Conservation (phyloP, 1,140 invertebrate genomes). For the Lasioglossum albipes region DNA sequence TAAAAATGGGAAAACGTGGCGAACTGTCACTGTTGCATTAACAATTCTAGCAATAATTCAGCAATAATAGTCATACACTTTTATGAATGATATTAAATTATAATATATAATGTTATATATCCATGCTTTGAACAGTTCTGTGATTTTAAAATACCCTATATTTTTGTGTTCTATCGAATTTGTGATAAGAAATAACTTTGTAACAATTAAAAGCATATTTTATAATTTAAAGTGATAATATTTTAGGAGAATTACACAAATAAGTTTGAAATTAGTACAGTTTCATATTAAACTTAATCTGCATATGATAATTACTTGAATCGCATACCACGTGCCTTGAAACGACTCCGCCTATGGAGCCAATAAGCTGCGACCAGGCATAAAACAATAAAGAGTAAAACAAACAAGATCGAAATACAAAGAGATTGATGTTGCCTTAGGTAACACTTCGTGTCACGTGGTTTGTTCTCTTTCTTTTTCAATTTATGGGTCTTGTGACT, state of each 20-base stretch:
- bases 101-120: too few relatives aligned
- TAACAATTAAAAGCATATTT: too few relatives aligned
- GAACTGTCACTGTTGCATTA: too few relatives aligned
- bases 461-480: constrained; percentile 16
- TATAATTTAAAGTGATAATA: too few relatives aligned
- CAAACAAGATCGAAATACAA: not conserved
- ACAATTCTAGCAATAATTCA: too few relatives aligned
- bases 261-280: not conserved
- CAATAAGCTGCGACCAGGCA: constrained; percentile 1
- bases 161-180: too few relatives aligned
- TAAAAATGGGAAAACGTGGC: too few relatives aligned
- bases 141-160: too few relatives aligned
- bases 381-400: constrained; percentile 2
- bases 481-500: not conserved
- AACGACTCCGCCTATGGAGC: not conserved
- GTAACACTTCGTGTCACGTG: not conserved
- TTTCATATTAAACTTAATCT: not conserved
- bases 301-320: constrained; percentile 44
- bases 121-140: too few relatives aligned
- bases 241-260: not conserved
- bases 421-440: not conserved
- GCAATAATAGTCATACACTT: too few relatives aligned
- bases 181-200: too few relatives aligned
- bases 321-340: constrained; percentile 35
- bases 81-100: too few relatives aligned